Evolutionary conservation across 2,888 invertebrate genomes (phyloP).

Genomic region (Acanthococcus lagerstroemiae): DNA sequence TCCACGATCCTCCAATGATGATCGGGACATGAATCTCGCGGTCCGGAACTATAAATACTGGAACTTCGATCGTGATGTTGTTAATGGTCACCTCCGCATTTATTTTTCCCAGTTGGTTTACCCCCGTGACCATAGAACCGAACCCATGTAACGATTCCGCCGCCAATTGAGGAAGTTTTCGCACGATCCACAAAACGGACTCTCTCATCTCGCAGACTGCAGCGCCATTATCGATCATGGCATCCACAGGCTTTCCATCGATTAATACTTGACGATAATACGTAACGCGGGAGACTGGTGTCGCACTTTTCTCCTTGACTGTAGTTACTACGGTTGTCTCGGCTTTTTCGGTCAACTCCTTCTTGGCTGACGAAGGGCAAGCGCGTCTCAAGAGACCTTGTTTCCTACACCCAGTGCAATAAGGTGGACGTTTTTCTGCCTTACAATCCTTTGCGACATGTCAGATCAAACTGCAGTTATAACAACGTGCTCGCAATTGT

Average conservation of each 20-base stretch:
- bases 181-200: too few species aligned
- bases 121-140: background rate
- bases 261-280: background rate
- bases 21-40: background rate
- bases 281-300: background rate
- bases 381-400: background rate
- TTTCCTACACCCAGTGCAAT: background rate
- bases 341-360: too few species aligned
- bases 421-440: background rate
- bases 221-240: background rate
- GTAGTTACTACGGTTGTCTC: background rate
- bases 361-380: too few species aligned
- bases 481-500: background rate
- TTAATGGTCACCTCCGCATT: background rate
- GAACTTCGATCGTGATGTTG: background rate
- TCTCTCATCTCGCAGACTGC: background rate
- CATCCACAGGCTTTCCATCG: background rate
- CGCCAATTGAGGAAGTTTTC: too few species aligned
- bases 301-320: background rate
- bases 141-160: background rate
- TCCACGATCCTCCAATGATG: background rate
- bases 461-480: background rate
- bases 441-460: background rate
- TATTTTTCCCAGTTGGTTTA: background rate
- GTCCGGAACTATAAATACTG: background rate